Conservation (phyloP, 2,888 invertebrate species). For the Copidosoma aretas region DNA sequence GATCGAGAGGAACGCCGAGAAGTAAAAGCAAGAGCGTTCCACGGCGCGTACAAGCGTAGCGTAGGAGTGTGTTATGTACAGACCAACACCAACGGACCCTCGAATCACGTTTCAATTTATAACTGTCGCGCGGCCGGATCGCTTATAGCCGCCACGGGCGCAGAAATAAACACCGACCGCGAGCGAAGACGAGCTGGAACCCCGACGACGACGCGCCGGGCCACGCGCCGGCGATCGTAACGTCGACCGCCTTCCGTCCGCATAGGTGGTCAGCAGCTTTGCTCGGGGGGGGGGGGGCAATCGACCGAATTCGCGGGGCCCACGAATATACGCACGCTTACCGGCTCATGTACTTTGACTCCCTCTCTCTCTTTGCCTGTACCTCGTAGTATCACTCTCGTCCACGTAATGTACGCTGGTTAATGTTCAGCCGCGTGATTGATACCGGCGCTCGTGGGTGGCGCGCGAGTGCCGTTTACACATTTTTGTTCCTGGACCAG, state of each 20-base stretch:
- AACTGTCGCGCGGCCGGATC: constrained; percentile 46
- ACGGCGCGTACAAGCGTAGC: constrained; percentile 20
- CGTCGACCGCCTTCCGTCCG: constrained; percentile 3
- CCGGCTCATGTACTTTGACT: too few relatives aligned
- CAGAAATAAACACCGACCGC: constrained; percentile 35
- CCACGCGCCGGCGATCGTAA: constrained; percentile 24
- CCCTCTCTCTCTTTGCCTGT: too few relatives aligned
- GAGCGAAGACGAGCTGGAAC: background rate
- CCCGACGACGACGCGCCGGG: background rate
- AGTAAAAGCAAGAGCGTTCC: background rate
- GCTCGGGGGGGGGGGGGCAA: background rate
- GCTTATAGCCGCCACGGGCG: constrained; percentile 24
- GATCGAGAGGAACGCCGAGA: too few relatives aligned
- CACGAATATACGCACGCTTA: too few relatives aligned
- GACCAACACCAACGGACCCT: constrained; percentile 40
- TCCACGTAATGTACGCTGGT: too few relatives aligned
- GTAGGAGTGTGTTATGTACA: background rate
- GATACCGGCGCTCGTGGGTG: background rate
- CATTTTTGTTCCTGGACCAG: too few relatives aligned
- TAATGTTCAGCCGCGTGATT: background rate
- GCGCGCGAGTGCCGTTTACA: too few relatives aligned
- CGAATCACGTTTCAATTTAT: constrained; percentile 55
- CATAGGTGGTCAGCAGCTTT: constrained; percentile 9
- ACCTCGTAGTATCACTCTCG: too few relatives aligned
- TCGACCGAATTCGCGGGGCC: too few relatives aligned